Evolutionary conservation across 2,113 vertebrate genomes (phyloP).

Genomic region (Phodopus roborovskii): DNA sequence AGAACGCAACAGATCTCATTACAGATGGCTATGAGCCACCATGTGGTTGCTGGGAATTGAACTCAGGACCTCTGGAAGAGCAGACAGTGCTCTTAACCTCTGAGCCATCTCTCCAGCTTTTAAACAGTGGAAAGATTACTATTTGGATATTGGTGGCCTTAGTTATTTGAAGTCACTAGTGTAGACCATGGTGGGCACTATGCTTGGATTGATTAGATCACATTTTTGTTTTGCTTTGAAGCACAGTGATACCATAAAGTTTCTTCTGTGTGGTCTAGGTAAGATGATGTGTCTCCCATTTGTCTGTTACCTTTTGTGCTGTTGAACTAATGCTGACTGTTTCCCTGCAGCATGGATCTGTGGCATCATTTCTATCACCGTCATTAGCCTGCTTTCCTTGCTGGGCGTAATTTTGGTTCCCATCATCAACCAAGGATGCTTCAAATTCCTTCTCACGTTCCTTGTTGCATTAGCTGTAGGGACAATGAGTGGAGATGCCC

Average conservation of each 20-base stretch:
- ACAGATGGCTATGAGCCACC: no score
- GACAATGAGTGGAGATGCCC: slow-evolving; percentile 98
- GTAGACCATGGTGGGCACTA: not conserved
- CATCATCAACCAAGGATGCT: slow-evolving; percentile 98
- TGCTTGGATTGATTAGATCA: slow-evolving; percentile 5
- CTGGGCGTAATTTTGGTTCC: slow-evolving; percentile 97
- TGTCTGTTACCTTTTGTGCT: not conserved
- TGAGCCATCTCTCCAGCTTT: not conserved
- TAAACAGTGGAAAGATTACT: slow-evolving; percentile 22
- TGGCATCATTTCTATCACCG: slow-evolving; percentile 98
- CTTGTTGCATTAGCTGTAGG: slow-evolving; percentile 98
- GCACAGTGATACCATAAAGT: not conserved
- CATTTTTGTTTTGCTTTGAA: slow-evolving; percentile 39
- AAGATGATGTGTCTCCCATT: not conserved
- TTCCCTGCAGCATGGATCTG: slow-evolving; percentile 92
- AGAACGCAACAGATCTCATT: no score
- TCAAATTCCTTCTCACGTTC: slow-evolving; percentile 99
- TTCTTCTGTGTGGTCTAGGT: not conserved
- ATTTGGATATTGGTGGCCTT: not conserved
- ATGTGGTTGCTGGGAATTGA: no score
- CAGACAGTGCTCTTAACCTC: no score
- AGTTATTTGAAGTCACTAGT: slow-evolving; percentile 36
- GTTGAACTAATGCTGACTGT: slow-evolving; percentile 44
- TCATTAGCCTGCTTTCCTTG: slow-evolving; percentile 98
- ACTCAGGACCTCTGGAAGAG: no score